phyloP scores from a whole-genome alignment of 2,113 vertebrate genomes.

The Ellobius talpinus region DNA sequence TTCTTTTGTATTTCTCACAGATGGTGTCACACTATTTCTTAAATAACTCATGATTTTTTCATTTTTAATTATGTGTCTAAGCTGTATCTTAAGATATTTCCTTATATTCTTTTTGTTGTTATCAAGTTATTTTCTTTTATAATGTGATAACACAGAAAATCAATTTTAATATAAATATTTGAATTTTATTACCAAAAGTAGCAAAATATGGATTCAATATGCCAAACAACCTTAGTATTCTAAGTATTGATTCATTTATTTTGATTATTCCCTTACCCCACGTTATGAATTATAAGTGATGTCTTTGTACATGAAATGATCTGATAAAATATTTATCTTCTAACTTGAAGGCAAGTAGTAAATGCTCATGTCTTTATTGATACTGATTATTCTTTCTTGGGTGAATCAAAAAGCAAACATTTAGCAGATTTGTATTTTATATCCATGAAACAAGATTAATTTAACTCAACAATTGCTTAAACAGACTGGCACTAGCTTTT shows the following conservation, averaged over 20 bases:
- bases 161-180: neutral
- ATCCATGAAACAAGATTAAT: neutral
- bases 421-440: conserved; percentile 9
- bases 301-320: neutral
- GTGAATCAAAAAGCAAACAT: neutral
- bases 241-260: neutral
- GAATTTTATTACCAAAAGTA: neutral
- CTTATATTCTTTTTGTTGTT: neutral
- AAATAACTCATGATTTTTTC: conserved; percentile 29
- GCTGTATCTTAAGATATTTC: neutral
- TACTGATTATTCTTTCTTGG: neutral
- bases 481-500: neutral
- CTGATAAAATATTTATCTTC: conserved; percentile 2
- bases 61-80: conserved; percentile 31
- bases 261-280: neutral
- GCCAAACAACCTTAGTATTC: neutral
- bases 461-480: neutral
- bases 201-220: neutral
- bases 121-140: neutral
- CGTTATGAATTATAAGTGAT: neutral
- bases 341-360: neutral
- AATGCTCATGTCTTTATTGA: neutral
- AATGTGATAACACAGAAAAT: neutral
- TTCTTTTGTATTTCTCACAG: conserved; percentile 62
- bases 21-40: conserved; percentile 22